These are phyloP conservation scores for Entelurus aequoreus DNA, from an alignment of 2,113 vertebrate species.

Conservation along the genomic window DNA sequence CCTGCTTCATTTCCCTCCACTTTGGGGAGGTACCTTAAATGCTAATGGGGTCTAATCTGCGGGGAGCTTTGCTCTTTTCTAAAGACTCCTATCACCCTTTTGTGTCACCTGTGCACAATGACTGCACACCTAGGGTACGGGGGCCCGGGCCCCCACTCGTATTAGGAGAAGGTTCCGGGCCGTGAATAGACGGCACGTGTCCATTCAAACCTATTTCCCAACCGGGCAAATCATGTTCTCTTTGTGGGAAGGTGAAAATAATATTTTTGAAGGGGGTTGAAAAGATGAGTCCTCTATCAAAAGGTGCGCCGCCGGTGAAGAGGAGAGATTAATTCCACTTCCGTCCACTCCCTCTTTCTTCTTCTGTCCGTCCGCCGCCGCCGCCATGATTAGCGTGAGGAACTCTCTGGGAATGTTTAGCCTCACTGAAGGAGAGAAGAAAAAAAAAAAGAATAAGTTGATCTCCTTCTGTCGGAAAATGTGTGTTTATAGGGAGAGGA, in stretches of 20 bases:
- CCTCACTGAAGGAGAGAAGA: constrained; percentile 55
- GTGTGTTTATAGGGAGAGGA: constrained; percentile 69
- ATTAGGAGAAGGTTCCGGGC: constrained; percentile 61
- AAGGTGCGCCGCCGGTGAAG: constrained; percentile 37
- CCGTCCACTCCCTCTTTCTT: constrained; percentile 19
- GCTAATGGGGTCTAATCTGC: constrained; percentile 74
- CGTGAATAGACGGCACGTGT: constrained; percentile 59
- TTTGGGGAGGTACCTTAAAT: constrained; percentile 74
- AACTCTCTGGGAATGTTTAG: constrained; percentile 60
- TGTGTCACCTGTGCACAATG: constrained; percentile 63
- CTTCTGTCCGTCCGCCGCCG: constrained; percentile 35
- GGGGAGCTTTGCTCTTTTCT: constrained; percentile 64
- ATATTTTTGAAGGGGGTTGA: constrained; percentile 35
- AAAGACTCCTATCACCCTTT: constrained; percentile 70
- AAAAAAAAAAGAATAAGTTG: constrained; percentile 58
- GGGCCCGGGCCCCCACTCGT: constrained; percentile 39
- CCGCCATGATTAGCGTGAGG: constrained; percentile 52
- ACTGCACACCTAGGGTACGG: constrained; percentile 48
- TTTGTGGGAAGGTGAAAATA: constrained; percentile 58
- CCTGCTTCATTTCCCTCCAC: constrained; percentile 71
- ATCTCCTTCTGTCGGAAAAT: constrained; percentile 43
- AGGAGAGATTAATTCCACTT: constrained; percentile 57
- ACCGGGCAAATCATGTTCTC: constrained; percentile 60
- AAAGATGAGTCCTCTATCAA: constrained; percentile 57
- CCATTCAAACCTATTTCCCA: constrained; percentile 61